These are phyloP conservation scores for Theocolax elegans DNA, from an alignment of 1,140 invertebrate species.

Conservation along the genomic window DNA sequence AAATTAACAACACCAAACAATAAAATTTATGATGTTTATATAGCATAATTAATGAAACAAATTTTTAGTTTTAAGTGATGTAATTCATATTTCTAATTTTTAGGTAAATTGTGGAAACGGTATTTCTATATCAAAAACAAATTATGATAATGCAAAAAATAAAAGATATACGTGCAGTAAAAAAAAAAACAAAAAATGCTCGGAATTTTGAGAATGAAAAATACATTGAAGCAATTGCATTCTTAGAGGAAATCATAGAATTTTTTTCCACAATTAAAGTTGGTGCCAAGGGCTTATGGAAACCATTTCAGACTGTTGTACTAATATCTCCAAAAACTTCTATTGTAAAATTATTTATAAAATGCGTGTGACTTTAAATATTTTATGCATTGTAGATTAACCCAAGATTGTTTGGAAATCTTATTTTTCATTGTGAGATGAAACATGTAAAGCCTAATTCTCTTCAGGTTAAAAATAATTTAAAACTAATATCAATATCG, in stretches of 20 bases:
- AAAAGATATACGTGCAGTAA: slow-evolving; percentile 3
- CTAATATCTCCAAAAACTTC: background rate
- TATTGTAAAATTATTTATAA: background rate
- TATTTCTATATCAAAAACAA: background rate
- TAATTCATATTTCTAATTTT: no score
- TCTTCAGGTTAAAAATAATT: slow-evolving; percentile 42
- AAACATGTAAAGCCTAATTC: slow-evolving; percentile 39
- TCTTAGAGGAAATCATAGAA: slow-evolving; percentile 30
- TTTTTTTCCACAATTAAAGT: slow-evolving; percentile 31
- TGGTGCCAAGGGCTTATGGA: background rate
- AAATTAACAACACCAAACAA: no score
- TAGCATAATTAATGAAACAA: no score
- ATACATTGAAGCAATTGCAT: slow-evolving; percentile 29
- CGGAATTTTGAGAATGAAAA: background rate
- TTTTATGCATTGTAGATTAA: slow-evolving; percentile 36
- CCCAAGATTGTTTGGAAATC: slow-evolving; percentile 44
- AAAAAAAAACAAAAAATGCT: background rate
- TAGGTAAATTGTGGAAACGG: slow-evolving; percentile 1
- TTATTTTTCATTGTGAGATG: slow-evolving; percentile 33
- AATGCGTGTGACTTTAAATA: background rate
- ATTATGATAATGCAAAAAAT: background rate
- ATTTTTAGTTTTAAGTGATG: no score
- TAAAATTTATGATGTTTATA: no score
- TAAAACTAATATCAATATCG: slow-evolving; percentile 41
- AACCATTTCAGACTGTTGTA: background rate